phyloP scores from a whole-genome alignment of 2,888 invertebrate genomes.

The Selenia dentaria region DNA sequence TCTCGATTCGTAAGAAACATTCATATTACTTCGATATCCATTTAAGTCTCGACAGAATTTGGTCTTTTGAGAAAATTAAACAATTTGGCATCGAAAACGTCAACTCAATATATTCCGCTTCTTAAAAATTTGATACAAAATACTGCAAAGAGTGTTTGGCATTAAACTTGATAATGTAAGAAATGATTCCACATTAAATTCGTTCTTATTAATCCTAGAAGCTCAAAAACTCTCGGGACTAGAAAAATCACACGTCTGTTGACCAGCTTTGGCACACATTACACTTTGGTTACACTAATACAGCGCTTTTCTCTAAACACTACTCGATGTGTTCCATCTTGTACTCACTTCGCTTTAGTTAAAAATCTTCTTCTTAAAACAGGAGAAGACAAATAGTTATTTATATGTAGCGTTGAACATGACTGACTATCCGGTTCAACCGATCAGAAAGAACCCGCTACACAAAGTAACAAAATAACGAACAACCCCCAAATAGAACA shows the following conservation, averaged over 20 bases:
- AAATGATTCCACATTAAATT: constrained; percentile 47
- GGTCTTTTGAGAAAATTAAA: constrained; percentile 31
- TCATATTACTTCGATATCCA: constrained; percentile 21
- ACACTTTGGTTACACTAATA: constrained; percentile 26
- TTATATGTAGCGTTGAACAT: constrained; percentile 29
- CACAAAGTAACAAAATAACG: constrained; percentile 13
- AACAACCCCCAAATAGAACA: constrained; percentile 35
- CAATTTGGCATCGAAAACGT: constrained; percentile 17
- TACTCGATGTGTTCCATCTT: constrained; percentile 26
- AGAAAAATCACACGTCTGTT: constrained; percentile 40
- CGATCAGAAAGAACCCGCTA: constrained; percentile 2
- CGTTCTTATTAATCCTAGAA: constrained; percentile 70
- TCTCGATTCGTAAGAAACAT: constrained; percentile 38
- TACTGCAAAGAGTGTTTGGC: too few species aligned
- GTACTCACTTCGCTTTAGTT: constrained; percentile 32
- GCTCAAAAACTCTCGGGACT: constrained; percentile 59
- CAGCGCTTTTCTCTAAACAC: constrained; percentile 43
- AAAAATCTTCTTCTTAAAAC: constrained; percentile 59
- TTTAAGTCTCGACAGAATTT: too few species aligned
- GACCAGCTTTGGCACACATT: constrained; percentile 34
- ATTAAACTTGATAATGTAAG: constrained; percentile 6
- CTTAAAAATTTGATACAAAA: too few species aligned
- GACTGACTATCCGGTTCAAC: constrained; percentile 35
- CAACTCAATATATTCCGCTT: neutral
- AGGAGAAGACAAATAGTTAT: constrained; percentile 48